A percentile compares a stretch with the other conserved stretches of the same genome.
phyloP scores from a whole-genome alignment of 2,797 vertebrate species.

The Pangasius sanitwongsei region DNA sequence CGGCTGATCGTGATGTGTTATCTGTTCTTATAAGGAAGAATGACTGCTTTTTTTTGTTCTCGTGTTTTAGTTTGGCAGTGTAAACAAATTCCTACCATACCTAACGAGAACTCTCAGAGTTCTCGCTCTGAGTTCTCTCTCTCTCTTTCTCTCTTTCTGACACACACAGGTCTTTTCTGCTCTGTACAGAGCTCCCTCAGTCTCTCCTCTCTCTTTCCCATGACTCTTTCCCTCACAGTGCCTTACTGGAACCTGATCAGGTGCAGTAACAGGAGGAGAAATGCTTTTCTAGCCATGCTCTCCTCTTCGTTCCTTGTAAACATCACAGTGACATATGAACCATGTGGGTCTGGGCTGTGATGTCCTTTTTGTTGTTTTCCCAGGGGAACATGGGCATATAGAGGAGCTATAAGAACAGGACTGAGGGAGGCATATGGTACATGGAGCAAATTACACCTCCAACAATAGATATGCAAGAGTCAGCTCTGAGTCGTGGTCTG shows the following conservation, averaged over 20 bases:
- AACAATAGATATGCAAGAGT: slow-evolving; percentile 46
- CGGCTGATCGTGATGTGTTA: not conserved
- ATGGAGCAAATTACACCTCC: slow-evolving; percentile 46
- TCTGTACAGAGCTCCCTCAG: not conserved
- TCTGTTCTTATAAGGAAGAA: not conserved
- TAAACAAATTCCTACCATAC: not conserved
- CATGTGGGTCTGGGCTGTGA: slow-evolving; percentile 65
- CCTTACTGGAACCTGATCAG: slow-evolving; percentile 74
- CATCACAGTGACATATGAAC: slow-evolving; percentile 75
- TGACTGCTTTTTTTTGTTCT: not conserved
- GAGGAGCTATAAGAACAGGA: slow-evolving; percentile 48
- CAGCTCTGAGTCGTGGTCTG: slow-evolving; percentile 25
- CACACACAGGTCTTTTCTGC: not conserved
- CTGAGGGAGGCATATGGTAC: slow-evolving; percentile 16
- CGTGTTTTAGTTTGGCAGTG: not conserved
- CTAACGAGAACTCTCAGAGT: not conserved
- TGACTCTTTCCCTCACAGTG: slow-evolving; percentile 57
- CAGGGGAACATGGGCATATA: slow-evolving; percentile 58
- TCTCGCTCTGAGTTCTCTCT: not conserved
- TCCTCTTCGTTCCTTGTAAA: slow-evolving; percentile 7
- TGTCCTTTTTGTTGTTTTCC: slow-evolving; percentile 64
- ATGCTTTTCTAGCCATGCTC: slow-evolving; percentile 67
- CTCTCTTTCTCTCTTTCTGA: not conserved
- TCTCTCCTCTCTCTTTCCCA: not conserved
- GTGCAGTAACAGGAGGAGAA: slow-evolving; percentile 75